These are phyloP conservation scores for Melinopterus prodromus DNA, from an alignment of 2,888 invertebrate genomes.

Conservation along the genomic window DNA sequence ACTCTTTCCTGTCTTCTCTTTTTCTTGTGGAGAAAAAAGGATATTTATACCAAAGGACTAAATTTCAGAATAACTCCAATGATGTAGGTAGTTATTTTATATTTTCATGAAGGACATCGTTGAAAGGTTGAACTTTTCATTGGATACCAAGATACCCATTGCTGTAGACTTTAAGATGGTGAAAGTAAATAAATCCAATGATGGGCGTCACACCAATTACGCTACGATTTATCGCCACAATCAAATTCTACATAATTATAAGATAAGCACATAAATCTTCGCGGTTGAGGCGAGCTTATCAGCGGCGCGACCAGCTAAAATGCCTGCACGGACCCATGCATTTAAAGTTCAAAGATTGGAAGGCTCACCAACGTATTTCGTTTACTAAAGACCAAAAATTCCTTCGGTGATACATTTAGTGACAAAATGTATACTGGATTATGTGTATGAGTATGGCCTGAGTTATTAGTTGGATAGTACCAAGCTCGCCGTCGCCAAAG, in stretches of 20 bases:
- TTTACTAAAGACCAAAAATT: too few species aligned
- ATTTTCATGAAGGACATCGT: background rate
- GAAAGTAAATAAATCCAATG: slow-evolving; percentile 16
- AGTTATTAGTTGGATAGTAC: too few species aligned
- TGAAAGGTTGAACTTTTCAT: slow-evolving; percentile 5
- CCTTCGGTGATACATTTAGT: too few species aligned
- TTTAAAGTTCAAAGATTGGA: background rate
- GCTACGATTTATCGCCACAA: slow-evolving; percentile 34
- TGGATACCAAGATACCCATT: slow-evolving; percentile 11
- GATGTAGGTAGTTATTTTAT: background rate
- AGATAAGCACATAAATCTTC: slow-evolving; percentile 35
- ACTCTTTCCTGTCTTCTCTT: background rate
- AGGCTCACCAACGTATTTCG: background rate
- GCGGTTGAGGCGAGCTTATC: background rate
- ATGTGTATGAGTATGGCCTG: too few species aligned
- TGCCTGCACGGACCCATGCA: background rate
- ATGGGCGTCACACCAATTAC: slow-evolving; percentile 21
- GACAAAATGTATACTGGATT: too few species aligned
- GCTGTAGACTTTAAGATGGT: slow-evolving; percentile 6
- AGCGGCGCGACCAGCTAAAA: background rate
- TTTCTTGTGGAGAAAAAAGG: background rate
- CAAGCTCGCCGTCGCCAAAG: too few species aligned
- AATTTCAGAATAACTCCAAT: too few species aligned
- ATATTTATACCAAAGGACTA: background rate
- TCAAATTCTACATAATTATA: slow-evolving; percentile 38